A percentile compares a stretch with the other conserved stretches of the same genome.
phyloP scores from a whole-genome alignment of 2,113 vertebrate species.

The Zingel zingel region DNA sequence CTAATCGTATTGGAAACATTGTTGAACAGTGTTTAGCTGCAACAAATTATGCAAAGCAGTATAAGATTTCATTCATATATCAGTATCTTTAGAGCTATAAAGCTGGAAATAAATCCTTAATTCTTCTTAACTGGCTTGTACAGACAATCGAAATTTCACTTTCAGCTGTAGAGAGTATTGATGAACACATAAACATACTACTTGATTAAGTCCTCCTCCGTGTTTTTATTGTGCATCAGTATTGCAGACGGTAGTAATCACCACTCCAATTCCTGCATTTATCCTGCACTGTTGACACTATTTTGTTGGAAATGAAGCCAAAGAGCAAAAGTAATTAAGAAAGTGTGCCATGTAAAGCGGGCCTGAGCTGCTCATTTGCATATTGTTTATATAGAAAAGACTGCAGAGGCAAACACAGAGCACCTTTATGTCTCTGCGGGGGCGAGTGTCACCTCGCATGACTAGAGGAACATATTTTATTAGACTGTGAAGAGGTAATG shows the following conservation, averaged over 20 bases:
- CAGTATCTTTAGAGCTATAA: neutral
- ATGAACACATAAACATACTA: neutral
- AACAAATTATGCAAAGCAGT: neutral
- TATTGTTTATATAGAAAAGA: slow-evolving; percentile 27
- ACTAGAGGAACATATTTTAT: slow-evolving; percentile 12
- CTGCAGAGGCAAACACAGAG: slow-evolving; percentile 8
- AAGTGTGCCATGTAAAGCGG: neutral
- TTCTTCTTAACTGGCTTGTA: neutral
- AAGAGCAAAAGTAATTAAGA: slow-evolving; percentile 38
- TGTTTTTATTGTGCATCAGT: neutral
- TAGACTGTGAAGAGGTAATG: neutral
- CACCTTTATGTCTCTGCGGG: slow-evolving; percentile 6
- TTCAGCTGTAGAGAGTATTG: slow-evolving; percentile 3
- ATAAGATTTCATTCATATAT: neutral
- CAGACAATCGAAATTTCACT: neutral
- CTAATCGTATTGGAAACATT: no score
- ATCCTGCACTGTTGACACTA: slow-evolving; percentile 1
- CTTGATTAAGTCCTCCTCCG: neutral
- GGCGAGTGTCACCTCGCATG: neutral
- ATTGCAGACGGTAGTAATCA: slow-evolving; percentile 6
- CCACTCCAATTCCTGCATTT: neutral
- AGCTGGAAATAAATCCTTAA: neutral
- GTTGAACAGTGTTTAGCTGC: no score
- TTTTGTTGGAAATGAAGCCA: neutral
- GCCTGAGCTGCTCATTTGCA: slow-evolving; percentile 27